Evolutionary conservation across 2,888 invertebrate species (phyloP).

Genomic region (Pachycephus smyrnensis): DNA sequence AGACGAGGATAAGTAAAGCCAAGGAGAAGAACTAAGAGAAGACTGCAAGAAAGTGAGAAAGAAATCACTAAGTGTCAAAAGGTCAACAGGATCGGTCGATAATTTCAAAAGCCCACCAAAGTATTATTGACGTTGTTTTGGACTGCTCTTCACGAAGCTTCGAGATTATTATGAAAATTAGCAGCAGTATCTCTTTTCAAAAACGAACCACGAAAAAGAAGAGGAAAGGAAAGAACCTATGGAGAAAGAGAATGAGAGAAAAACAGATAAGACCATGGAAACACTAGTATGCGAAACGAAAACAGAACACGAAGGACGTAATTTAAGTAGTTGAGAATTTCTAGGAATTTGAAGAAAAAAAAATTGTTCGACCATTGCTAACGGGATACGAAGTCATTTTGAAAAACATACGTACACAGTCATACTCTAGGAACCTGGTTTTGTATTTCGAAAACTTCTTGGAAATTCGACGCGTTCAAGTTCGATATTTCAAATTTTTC

Average conservation of each 20-base stretch:
- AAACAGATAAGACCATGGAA: background rate
- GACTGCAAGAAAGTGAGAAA: background rate
- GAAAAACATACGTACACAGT: background rate
- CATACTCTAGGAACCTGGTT: background rate
- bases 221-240: background rate
- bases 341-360: slow-evolving; percentile 10
- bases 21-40: background rate
- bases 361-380: background rate
- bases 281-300: slow-evolving; percentile 28
- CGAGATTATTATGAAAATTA: background rate
- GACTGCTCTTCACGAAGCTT: background rate
- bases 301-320: slow-evolving; percentile 46
- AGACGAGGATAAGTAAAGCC: background rate
- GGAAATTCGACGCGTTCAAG: slow-evolving; percentile 30
- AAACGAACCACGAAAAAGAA: background rate
- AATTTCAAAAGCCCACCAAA: background rate
- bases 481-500: slow-evolving; percentile 17
- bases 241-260: background rate
- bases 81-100: background rate
- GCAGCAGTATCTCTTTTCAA: background rate
- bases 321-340: slow-evolving; percentile 24
- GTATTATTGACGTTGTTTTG: background rate
- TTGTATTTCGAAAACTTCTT: slow-evolving; percentile 21
- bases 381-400: background rate
- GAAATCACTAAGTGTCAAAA: background rate